Evolutionary conservation across 2,113 vertebrate species (phyloP).

Genomic region (Prunella himalayana): DNA sequence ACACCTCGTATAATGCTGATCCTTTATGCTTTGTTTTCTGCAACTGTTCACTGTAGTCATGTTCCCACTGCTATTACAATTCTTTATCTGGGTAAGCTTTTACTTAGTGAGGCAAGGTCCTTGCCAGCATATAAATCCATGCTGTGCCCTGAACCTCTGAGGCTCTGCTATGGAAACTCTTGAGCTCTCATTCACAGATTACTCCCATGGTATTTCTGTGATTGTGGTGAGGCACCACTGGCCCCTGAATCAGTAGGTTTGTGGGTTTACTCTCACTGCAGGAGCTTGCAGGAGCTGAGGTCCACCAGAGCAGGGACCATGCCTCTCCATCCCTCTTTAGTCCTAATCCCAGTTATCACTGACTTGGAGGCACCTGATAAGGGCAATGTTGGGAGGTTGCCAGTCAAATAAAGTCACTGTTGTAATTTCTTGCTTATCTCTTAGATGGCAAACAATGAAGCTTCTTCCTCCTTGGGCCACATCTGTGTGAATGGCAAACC

Average conservation of each 20-base stretch:
- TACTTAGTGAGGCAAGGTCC: neutral
- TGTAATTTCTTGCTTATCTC: neutral
- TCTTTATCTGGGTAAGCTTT: neutral
- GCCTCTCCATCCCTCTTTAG: neutral
- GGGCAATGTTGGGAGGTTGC: neutral
- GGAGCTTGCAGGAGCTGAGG: neutral
- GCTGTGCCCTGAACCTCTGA: neutral
- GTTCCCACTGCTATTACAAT: neutral
- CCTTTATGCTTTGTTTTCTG: neutral
- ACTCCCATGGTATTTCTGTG: neutral
- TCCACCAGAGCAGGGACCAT: neutral
- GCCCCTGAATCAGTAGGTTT: neutral
- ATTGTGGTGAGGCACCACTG: neutral
- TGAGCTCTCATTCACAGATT: neutral
- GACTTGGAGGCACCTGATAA: neutral
- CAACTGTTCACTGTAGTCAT: neutral
- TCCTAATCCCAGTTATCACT: neutral
- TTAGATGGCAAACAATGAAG: constrained; percentile 25
- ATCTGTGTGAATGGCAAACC: neutral
- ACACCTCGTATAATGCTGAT: neutral
- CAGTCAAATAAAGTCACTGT: neutral
- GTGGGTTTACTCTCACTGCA: neutral
- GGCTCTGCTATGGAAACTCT: neutral
- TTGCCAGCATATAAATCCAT: neutral
- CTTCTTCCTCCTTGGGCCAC: neutral